Percentiles rank a stretch among this genome's conserved stretches.
phyloP scores from a whole-genome alignment of 2,113 vertebrate species.

The Phainopepla nitens region DNA sequence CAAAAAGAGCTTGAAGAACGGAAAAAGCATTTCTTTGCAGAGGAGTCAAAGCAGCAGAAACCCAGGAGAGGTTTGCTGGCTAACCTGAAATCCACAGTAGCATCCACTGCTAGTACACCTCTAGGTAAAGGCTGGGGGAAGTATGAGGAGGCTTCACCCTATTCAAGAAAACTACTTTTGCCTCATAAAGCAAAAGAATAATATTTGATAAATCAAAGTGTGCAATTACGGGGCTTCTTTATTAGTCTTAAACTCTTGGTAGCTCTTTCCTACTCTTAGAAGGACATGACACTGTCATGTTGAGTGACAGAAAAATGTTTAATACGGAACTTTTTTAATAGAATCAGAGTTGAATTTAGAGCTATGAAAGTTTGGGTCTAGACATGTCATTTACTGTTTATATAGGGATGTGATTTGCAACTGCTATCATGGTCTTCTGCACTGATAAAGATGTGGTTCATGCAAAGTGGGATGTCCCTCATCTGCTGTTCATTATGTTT shows the following conservation, averaged over 20 bases:
- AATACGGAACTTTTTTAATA: neutral
- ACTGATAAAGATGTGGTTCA: neutral
- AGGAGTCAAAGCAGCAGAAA: conserved; percentile 66
- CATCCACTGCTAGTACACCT: conserved; percentile 53
- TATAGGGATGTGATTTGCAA: neutral
- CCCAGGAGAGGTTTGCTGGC: conserved; percentile 75
- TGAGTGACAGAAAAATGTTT: neutral
- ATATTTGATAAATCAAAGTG: neutral
- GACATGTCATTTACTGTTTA: neutral
- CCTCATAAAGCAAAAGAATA: conserved; percentile 12
- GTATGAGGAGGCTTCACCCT: neutral
- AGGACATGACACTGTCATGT: too few species aligned
- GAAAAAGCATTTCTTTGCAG: conserved; percentile 31
- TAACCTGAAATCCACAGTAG: conserved; percentile 79
- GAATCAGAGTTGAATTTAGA: neutral
- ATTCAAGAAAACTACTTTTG: conserved; percentile 8
- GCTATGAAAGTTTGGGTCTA: neutral
- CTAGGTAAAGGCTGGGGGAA: conserved; percentile 63
- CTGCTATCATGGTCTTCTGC: neutral
- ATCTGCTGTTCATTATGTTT: neutral
- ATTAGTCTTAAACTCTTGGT: neutral
- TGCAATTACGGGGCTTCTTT: neutral
- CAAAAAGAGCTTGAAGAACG: conserved; percentile 63
- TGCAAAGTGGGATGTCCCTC: neutral
- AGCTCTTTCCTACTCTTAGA: neutral